Conservation (phyloP, 2,797 vertebrate species). For the Centroberyx gerrardi region DNA sequence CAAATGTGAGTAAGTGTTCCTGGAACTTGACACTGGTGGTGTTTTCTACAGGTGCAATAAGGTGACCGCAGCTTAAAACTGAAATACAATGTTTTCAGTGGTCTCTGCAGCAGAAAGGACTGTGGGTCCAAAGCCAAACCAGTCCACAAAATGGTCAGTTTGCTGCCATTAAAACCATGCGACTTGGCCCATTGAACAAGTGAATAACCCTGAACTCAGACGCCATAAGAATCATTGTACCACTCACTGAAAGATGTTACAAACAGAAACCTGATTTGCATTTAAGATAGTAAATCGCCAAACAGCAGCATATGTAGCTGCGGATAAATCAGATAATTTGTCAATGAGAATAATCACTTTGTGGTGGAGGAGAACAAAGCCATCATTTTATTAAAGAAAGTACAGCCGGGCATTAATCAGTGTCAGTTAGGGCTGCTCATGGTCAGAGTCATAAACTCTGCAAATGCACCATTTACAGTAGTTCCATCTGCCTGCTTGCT, state of each 20-base stretch:
- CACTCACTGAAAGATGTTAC: conserved; percentile 27
- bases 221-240: conserved; percentile 26
- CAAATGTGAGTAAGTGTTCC: too few relatives aligned
- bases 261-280: conserved; percentile 55
- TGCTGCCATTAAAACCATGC: conserved; percentile 31
- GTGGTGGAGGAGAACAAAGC: conserved; percentile 47
- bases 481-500: conserved; percentile 64
- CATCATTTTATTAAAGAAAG: conserved; percentile 75
- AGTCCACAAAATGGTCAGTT: conserved; percentile 47
- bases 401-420: conserved; percentile 74
- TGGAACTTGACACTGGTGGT: neutral
- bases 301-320: conserved; percentile 37
- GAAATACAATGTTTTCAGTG: neutral
- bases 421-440: conserved; percentile 64
- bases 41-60: too few relatives aligned
- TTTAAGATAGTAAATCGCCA: conserved; percentile 56
- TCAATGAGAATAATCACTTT: conserved; percentile 68
- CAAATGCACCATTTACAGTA: conserved; percentile 69
- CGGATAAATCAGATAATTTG: conserved; percentile 71
- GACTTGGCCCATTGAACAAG: conserved; percentile 32
- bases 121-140: conserved; percentile 23
- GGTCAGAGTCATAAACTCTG: conserved; percentile 70
- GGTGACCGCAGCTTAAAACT: neutral
- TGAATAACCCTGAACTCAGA: conserved; percentile 27
- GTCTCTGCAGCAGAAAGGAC: conserved; percentile 17